These are phyloP conservation scores for Trichogramma pretiosum DNA, from an alignment of 1,140 invertebrate species.

Conservation along the genomic window DNA sequence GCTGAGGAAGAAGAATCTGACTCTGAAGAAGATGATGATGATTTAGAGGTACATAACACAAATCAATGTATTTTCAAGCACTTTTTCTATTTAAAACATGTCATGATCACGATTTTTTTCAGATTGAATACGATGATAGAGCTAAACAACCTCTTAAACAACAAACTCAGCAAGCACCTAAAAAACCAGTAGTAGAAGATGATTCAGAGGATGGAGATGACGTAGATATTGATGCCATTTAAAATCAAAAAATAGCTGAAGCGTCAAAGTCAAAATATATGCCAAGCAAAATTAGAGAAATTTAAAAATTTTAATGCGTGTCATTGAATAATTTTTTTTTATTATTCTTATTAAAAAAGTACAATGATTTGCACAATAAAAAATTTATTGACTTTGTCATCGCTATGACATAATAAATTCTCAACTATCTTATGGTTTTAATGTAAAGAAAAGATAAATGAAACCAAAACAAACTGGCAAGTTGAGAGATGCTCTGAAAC, in stretches of 20 bases:
- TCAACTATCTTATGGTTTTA: slow-evolving; percentile 10
- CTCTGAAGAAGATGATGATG: slow-evolving; percentile 60
- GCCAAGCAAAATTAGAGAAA: slow-evolving; percentile 5
- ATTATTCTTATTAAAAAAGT: slow-evolving; percentile 4
- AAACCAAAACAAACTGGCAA: background rate
- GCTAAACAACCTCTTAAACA: slow-evolving; percentile 66
- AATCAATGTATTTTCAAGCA: background rate
- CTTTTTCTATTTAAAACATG: slow-evolving; percentile 4
- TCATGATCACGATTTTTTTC: slow-evolving; percentile 21
- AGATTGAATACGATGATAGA: slow-evolving; percentile 84
- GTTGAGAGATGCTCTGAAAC: slow-evolving; percentile 1
- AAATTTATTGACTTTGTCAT: slow-evolving; percentile 2
- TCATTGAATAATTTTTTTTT: slow-evolving; percentile 12
- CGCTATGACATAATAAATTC: slow-evolving; percentile 8
- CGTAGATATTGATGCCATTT: slow-evolving; percentile 89
- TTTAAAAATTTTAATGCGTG: background rate
- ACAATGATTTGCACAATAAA: slow-evolving; percentile 14
- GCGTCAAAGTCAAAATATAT: slow-evolving; percentile 22
- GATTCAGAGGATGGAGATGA: slow-evolving; percentile 68
- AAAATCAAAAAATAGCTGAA: slow-evolving; percentile 38
- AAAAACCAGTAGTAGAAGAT: slow-evolving; percentile 42
- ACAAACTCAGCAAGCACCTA: slow-evolving; percentile 41
- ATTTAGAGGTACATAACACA: slow-evolving; percentile 51
- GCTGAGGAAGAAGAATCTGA: slow-evolving; percentile 87
- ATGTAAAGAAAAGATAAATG: background rate